Evolutionary conservation across 2,113 vertebrate genomes (phyloP).

Genomic region (Lates calcarifer): DNA sequence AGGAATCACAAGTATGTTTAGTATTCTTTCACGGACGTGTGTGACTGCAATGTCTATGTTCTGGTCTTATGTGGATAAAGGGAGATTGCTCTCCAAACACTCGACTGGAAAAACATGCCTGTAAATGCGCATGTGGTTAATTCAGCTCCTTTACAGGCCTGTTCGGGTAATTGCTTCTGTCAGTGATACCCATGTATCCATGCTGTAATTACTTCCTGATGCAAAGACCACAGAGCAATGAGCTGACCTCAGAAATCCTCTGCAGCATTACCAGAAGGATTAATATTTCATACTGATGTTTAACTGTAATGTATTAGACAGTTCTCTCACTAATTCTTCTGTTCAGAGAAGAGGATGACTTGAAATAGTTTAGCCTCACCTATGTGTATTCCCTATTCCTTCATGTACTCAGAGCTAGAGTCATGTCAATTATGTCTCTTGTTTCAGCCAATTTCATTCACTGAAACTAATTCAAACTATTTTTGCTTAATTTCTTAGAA

Average conservation of each 20-base stretch:
- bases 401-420: conserved; percentile 8
- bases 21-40: conserved; percentile 16
- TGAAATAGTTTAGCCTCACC: conserved; percentile 29
- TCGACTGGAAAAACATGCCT: conserved; percentile 49
- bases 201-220: conserved; percentile 76
- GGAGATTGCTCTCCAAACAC: conserved; percentile 43
- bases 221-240: conserved; percentile 64
- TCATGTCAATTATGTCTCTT: conserved; percentile 26
- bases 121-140: conserved; percentile 61
- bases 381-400: conserved; percentile 41
- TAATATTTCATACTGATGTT: conserved; percentile 61
- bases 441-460: conserved; percentile 39
- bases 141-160: conserved; percentile 58
- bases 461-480: conserved; percentile 29
- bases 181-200: conserved; percentile 71
- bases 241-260: conserved; percentile 68
- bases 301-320: conserved; percentile 50
- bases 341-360: background rate
- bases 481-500: conserved; percentile 28
- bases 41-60: conserved; percentile 7
- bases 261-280: conserved; percentile 59
- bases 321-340: conserved; percentile 22
- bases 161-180: conserved; percentile 67
- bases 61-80: conserved; percentile 30
- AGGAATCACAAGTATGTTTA: conserved; percentile 30